Base-by-base conservation (phyloP, 2,888 invertebrate species). In the Andricus quercusramuli region DNA sequence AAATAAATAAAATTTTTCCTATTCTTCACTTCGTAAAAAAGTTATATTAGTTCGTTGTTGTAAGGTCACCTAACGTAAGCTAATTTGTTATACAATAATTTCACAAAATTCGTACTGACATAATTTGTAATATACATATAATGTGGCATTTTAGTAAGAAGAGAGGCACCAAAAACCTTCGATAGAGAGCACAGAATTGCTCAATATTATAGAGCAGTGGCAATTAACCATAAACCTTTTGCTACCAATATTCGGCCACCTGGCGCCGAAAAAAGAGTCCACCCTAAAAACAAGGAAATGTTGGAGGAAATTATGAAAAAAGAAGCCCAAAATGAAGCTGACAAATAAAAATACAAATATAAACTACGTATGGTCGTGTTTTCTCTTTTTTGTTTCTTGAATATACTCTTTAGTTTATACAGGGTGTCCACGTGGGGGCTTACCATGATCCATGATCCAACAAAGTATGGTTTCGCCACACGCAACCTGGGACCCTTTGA, bases 191-290 rank as follows among this genome's bases (percentile, higher is more conserved):
- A 44, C 9, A 83, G 88, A 77, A 86, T 86, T 15, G 84, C 82
- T 0, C 86, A 87, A 78, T 88, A 88, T 80, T 86, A 87, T 79
- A 84, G 86, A 22, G 79, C 74, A 78, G 84, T 86, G 65, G 86
- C 80, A 0, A 80, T 85, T 22, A 89, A 88, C 79, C 79, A 80
- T 32, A 78, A 79, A 9, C 88, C 88, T 13, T 77, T 89, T 59
- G 78, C 70, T n/a, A 84, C 85, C 9, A 79, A 80, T 47, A 83
- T 80, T 62, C 78, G 83, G 56, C 88, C 89, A 20, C 85, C 81
- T 1, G 86, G 84, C 1, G 84, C 84, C 5, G 82, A 84, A 51
- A 67, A 59, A 32, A 59, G 81, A 17, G 66, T 83, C 9, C 83
- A 82, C 9, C 79, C 84, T 3, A 85, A 78, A 51, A 84, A 85